phyloP scores from a whole-genome alignment of 2,888 invertebrate genomes.

The Ichneumoninae sp. region DNA sequence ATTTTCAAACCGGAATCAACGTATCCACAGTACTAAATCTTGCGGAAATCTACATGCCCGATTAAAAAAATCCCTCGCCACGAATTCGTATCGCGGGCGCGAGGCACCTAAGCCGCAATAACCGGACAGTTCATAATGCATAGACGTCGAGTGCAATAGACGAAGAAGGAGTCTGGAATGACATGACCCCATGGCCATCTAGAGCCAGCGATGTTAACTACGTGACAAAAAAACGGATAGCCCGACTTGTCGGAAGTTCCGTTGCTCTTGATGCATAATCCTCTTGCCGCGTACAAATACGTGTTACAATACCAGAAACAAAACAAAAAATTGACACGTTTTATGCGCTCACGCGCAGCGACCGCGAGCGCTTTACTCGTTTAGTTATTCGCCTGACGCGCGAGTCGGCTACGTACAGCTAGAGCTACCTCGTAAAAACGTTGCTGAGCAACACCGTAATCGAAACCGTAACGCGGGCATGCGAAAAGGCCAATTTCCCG shows the following conservation, averaged over 20 bases:
- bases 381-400: slow-evolving; percentile 9
- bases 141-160: slow-evolving; percentile 58
- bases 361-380: slow-evolving; percentile 24
- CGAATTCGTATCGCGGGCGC: too few species aligned
- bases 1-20: too few species aligned
- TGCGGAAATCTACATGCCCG: background rate
- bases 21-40: too few species aligned
- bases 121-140: background rate
- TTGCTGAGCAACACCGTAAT: slow-evolving; percentile 52
- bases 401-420: slow-evolving; percentile 15
- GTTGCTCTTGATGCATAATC: slow-evolving; percentile 74
- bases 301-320: slow-evolving; percentile 5
- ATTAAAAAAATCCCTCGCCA: background rate
- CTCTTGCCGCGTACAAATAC: background rate
- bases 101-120: background rate
- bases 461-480: slow-evolving; percentile 60
- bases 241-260: slow-evolving; percentile 78
- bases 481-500: slow-evolving; percentile 49
- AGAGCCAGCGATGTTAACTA: slow-evolving; percentile 73
- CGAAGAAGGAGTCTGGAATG: slow-evolving; percentile 18
- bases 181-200: slow-evolving; percentile 79
- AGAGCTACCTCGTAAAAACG: slow-evolving; percentile 28
- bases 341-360: slow-evolving; percentile 19
- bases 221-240: slow-evolving; percentile 81
- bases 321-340: slow-evolving; percentile 40